Base-by-base conservation (phyloP, 2,888 invertebrate species). In the Pseudococcus longispinus region DNA sequence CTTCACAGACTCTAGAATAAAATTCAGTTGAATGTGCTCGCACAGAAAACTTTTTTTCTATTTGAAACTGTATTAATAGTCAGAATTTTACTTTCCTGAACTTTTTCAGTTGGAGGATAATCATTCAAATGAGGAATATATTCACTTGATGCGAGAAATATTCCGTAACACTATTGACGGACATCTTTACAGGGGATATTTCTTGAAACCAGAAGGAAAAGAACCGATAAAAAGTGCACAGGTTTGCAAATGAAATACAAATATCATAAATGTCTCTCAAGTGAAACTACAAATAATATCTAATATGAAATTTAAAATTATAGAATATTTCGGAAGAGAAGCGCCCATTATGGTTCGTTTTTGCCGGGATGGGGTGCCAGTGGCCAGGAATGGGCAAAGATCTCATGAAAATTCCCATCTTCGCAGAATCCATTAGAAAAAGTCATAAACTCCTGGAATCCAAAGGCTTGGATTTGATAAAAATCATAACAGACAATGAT, bases 321-420 rank as follows among this genome's bases (percentile, higher is more conserved):
- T 92, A 93, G 89, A 93, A 94, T 90, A 93, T 92, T 90, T 92
- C 93, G 0, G 94, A 93, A 0, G 91, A 92, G 0, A 92, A 92
- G 85, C 92, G 94, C 0, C 96, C 97, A 1, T 92, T 97, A 0
- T 97, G 97, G 93, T 97, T 95, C 91, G 94, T 97, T 70, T 98
- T 96, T 91, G 96, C 97, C 85, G 97, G 97, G 44, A 96, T 98
- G 96, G 96, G 96, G 1, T 95, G 95, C 0, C 96, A 97, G 90
- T 97, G 96, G 96, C 91, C 94, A 13, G 94, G 94, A 88, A 96
- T 97, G 96, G 97, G 95, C 4, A 91, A 92, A 11, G 92, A 94
- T 55, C 92, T 97, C 82, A 93, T 97, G 93, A 91, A 92, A 89
- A 92, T 97, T 46, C 94, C 95, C 0, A 91, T 93, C 2, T 97